Percentiles rank a stretch among this genome's conserved stretches.
Evolutionary conservation across 2,797 vertebrate genomes (phyloP).

Genomic region (Gambelia wislizenii): DNA sequence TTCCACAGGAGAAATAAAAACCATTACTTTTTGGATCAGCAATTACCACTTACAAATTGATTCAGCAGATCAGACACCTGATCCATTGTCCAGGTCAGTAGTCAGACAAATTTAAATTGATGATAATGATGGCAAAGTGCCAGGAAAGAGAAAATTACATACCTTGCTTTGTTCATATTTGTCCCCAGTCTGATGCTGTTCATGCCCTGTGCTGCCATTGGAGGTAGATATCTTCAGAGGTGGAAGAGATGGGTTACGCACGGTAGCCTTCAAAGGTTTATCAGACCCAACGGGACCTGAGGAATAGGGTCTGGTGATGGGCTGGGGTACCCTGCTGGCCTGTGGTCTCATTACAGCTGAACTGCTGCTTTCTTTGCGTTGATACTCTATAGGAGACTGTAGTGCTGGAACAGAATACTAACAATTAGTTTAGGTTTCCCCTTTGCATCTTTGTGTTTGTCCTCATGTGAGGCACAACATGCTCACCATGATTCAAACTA

Average conservation of each 20-base stretch:
- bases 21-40: background rate
- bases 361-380: constrained; percentile 88
- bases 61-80: background rate
- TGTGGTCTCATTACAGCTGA: constrained; percentile 87
- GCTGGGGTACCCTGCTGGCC: constrained; percentile 81
- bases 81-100: background rate
- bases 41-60: background rate
- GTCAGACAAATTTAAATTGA: constrained; percentile 7
- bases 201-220: constrained; percentile 90
- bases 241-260: constrained; percentile 82
- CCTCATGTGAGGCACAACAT: background rate
- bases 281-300: constrained; percentile 86
- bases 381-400: constrained; percentile 95
- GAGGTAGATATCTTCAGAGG: constrained; percentile 92
- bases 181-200: constrained; percentile 82
- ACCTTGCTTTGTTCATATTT: constrained; percentile 88
- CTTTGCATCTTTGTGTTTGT: background rate
- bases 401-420: constrained; percentile 83
- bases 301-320: constrained; percentile 82
- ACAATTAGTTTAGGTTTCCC: constrained; percentile 45
- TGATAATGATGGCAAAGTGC: background rate
- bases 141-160: constrained; percentile 55
- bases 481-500: background rate
- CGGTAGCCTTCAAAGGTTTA: constrained; percentile 84
- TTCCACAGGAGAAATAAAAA: background rate